These are phyloP conservation scores for Murina feae DNA, from an alignment of 2,113 vertebrate genomes.

Conservation along the genomic window DNA sequence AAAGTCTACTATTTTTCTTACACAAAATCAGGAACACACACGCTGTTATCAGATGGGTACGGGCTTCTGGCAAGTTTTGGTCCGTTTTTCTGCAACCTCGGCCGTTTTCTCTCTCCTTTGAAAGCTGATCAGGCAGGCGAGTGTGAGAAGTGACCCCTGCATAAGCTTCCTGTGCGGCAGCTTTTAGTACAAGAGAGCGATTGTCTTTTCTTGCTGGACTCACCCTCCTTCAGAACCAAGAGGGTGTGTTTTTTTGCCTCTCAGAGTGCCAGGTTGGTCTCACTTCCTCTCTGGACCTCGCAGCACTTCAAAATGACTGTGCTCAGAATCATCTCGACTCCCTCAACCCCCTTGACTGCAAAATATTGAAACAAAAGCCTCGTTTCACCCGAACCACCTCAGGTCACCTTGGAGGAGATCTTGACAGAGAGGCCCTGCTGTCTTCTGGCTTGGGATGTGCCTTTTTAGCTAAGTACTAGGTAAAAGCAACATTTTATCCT, in stretches of 20 bases:
- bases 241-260: background rate
- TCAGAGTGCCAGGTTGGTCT: constrained; percentile 39
- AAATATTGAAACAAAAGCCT: constrained; percentile 35
- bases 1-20: background rate
- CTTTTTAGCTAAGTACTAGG: background rate
- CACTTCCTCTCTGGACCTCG: background rate
- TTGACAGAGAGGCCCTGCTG: background rate
- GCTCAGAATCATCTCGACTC: constrained; percentile 59
- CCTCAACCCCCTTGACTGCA: background rate
- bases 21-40: background rate
- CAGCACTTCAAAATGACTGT: constrained; percentile 39
- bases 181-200: constrained; percentile 57
- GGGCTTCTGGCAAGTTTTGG: constrained; percentile 42
- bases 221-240: constrained; percentile 28
- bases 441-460: background rate
- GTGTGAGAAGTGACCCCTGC: constrained; percentile 53
- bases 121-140: constrained; percentile 50
- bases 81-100: constrained; percentile 33
- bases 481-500: background rate
- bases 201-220: constrained; percentile 64
- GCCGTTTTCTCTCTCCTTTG: constrained; percentile 44
- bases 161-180: constrained; percentile 59
- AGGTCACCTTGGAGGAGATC: background rate
- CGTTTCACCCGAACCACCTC: background rate
- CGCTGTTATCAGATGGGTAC: background rate